Base-by-base conservation (phyloP, 2,888 invertebrate genomes). In the Spialia ferax region DNA sequence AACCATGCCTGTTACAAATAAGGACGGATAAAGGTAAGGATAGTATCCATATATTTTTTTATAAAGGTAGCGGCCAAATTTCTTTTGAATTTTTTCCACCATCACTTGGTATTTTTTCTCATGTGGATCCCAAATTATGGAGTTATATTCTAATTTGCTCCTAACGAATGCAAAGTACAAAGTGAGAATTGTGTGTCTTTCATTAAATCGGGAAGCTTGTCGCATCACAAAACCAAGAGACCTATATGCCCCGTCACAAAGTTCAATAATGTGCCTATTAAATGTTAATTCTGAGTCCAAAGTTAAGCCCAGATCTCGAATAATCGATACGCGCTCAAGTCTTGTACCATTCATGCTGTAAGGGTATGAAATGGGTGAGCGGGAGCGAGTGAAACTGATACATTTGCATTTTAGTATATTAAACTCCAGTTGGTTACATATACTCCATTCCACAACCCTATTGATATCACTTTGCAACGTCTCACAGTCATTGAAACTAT, bases 41-140 rank as follows among this genome's bases (percentile, higher is more conserved):
- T 71, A 71, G 6, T 69, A 61, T 10, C 70, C 70, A 38, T 69
- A 69, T 1, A 50, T 4, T 8, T 50, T 56, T 20, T 55, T 50
- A 22, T 64, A 64, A 3, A 64, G 50, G 23, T 23, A 64, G 0
- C 57, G 38, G 6, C 42, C 15, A 48, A 69, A 71, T 54, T 70
- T 71, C 22, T 69, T 71, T 55, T 71, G 69, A 2, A 71, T 50
- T 6, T 63, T 57, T 23, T 71, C 71, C 2, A 71, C 1, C 67
- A 72, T 66, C 3, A 63, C 23, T 23, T 7, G 42, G 6, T 62
- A 61, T 54, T 70, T 68, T 10, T 20, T 20, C 35, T 71, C 70
- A 48, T 66, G 63, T 23, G 54, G 54, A 26, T 23, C 54, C 23
- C 23, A 54, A 13, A 13, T 13, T 13, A 54, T 23, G 7, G 54